These are phyloP conservation scores for Etheostoma nigrum DNA, from an alignment of 2,797 vertebrate species.

Conservation along the genomic window DNA sequence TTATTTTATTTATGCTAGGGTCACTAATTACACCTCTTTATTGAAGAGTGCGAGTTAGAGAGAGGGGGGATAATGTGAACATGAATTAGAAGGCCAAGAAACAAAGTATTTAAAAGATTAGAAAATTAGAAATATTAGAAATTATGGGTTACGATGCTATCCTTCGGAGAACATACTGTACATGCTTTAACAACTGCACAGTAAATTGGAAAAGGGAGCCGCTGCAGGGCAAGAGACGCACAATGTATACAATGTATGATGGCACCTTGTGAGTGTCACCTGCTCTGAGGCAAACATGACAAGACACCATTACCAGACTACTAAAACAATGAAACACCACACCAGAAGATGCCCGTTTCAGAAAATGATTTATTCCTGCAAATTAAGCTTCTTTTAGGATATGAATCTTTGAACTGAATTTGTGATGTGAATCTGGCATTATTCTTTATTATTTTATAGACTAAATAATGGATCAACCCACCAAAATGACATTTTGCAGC, in stretches of 20 bases:
- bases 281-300: slow-evolving; percentile 2
- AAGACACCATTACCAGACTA: slow-evolving; percentile 6
- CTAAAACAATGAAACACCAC: slow-evolving; percentile 23
- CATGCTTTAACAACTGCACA: neutral
- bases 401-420: neutral
- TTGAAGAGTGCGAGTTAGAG: neutral
- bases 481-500: neutral
- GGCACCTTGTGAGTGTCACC: slow-evolving; percentile 30
- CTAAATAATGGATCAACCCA: neutral
- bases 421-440: neutral
- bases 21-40: neutral
- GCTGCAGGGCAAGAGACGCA: neutral
- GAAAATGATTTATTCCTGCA: neutral
- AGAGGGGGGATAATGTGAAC: neutral
- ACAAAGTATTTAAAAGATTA: neutral
- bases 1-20: neutral
- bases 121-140: neutral
- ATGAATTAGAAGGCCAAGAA: slow-evolving; percentile 9
- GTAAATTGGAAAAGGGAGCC: neutral
- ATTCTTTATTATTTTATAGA: neutral
- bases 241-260: neutral
- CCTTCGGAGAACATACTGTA: neutral
- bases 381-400: neutral
- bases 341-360: neutral
- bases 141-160: neutral